These are phyloP conservation scores for Drosophila baimaii DNA, from an alignment of 1,140 invertebrate species.

Conservation along the genomic window DNA sequence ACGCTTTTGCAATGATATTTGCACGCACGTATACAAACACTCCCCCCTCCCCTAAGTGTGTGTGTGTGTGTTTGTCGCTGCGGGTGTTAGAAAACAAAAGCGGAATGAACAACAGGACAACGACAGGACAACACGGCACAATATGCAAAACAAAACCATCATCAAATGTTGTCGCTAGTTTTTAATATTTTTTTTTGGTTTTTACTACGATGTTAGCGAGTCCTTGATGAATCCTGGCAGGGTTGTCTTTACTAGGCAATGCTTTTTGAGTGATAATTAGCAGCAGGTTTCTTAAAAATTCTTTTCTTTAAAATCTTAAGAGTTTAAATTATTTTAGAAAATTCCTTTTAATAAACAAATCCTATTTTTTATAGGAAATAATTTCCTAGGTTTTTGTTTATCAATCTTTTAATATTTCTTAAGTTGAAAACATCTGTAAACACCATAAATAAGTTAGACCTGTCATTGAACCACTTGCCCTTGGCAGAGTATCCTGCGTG, in stretches of 20 bases:
- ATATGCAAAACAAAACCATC: slow-evolving; percentile 77
- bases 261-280: neutral
- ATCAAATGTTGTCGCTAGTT: slow-evolving; percentile 60
- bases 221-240: slow-evolving; percentile 6
- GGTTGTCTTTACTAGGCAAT: neutral
- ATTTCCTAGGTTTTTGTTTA: too few relatives aligned
- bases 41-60: slow-evolving; percentile 14
- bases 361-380: neutral
- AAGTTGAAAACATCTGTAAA: neutral
- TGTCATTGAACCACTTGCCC: slow-evolving; percentile 5
- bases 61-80: slow-evolving; percentile 55
- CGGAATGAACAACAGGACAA: slow-evolving; percentile 54
- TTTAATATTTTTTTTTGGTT: slow-evolving; percentile 19
- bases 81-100: slow-evolving; percentile 82
- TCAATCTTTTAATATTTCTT: too few relatives aligned
- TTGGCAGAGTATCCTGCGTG: slow-evolving; percentile 20
- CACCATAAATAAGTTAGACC: neutral
- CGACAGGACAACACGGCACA: slow-evolving; percentile 51
- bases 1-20: slow-evolving; percentile 71
- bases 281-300: accelerated
- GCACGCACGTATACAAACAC: slow-evolving; percentile 59
- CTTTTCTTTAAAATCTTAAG: neutral
- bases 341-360: neutral
- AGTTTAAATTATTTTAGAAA: too few relatives aligned
- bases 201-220: slow-evolving; percentile 3